phyloP scores from a whole-genome alignment of 2,113 vertebrate genomes.

The Typhlomys cinereus region DNA sequence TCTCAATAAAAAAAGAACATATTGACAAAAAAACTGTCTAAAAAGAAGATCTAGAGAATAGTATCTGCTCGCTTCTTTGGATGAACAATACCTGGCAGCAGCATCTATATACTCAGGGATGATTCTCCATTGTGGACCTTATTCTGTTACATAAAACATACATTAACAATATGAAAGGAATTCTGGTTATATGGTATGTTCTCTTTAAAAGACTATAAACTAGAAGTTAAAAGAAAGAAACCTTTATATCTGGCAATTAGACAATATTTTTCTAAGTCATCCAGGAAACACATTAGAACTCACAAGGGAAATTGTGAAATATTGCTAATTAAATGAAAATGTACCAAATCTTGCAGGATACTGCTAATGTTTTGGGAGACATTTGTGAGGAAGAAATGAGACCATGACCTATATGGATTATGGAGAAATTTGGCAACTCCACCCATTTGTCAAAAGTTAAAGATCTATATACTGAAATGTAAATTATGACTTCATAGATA shows the following conservation, averaged over 20 bases:
- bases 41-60: not conserved
- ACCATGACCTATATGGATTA: not conserved
- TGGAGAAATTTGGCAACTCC: not conserved
- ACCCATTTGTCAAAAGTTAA: not conserved
- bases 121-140: not conserved
- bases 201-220: not conserved
- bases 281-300: not conserved
- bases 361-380: not conserved
- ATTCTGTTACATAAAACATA: not conserved
- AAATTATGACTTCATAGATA: not conserved
- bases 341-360: not conserved
- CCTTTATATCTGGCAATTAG: not conserved
- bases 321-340: conserved; percentile 17
- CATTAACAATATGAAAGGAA: not conserved
- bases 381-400: not conserved
- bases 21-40: not conserved
- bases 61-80: not conserved
- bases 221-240: not conserved
- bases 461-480: not conserved
- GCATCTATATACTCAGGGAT: not conserved
- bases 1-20: not conserved
- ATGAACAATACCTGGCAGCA: not conserved
- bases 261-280: not conserved
- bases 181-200: not conserved
- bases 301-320: not conserved